A percentile compares a stretch with the other conserved stretches of the same genome.
phyloP scores from a whole-genome alignment of 37 sponge, comb jelly and placozoan genomes.

The Chondrilla cf. caribensis region DNA sequence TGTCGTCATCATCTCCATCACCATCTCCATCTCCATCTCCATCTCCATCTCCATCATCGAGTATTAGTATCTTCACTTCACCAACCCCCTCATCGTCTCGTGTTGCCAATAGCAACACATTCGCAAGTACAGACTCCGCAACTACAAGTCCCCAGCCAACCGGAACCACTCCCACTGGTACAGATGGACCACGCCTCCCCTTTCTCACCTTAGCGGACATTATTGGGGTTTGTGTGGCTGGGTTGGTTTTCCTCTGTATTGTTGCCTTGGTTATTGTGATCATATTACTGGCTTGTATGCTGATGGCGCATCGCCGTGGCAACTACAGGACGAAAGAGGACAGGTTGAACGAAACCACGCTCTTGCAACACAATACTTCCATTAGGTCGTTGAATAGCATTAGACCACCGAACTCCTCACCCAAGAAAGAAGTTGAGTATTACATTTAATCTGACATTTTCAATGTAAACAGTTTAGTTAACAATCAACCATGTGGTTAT shows the following conservation, averaged over 20 bases:
- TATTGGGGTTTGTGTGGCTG: neutral
- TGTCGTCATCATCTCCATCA: too few species aligned
- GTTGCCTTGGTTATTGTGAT: neutral
- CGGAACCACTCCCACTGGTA: neutral
- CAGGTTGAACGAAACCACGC: neutral
- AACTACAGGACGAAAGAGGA: neutral
- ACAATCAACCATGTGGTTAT: neutral
- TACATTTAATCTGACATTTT: slow-evolving; percentile 10
- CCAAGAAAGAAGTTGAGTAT: slow-evolving; percentile 5
- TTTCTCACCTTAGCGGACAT: neutral
- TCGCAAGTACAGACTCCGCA: neutral
- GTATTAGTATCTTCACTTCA: neutral
- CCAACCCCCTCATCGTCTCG: neutral
- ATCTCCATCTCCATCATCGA: neutral
- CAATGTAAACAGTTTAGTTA: neutral
- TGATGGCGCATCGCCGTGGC: neutral
- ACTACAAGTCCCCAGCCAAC: neutral
- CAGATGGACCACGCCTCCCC: neutral
- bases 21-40: neutral
- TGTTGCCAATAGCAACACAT: neutral
- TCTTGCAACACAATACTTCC: slow-evolving; percentile 4
- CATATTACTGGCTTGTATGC: neutral
- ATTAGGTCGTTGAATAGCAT: neutral
- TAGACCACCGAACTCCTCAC: neutral
- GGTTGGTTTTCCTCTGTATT: neutral